These are phyloP conservation scores for Clivina fossor DNA, from an alignment of 2,888 invertebrate species.

Conservation along the genomic window DNA sequence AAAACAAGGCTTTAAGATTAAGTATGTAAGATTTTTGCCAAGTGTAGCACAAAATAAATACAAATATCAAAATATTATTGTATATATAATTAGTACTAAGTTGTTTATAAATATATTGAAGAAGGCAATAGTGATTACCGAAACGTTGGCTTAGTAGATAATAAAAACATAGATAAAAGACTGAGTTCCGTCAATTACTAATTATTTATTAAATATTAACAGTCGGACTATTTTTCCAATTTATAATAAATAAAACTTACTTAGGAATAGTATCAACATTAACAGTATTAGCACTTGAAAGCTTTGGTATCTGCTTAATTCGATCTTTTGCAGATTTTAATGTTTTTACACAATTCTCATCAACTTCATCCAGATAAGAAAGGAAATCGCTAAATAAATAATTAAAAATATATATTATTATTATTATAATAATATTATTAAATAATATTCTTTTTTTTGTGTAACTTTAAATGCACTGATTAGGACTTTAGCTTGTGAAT, in stretches of 20 bases:
- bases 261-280: slow-evolving; percentile 50
- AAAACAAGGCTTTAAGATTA: too few relatives aligned
- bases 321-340: slow-evolving; percentile 47
- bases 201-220: too few relatives aligned
- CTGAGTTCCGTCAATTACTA: too few relatives aligned
- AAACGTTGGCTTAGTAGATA: too few relatives aligned
- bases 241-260: slow-evolving; percentile 40
- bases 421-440: too few relatives aligned
- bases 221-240: slow-evolving; percentile 8
- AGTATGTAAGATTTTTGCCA: neutral
- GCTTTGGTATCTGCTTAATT: slow-evolving; percentile 43
- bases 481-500: slow-evolving; percentile 24
- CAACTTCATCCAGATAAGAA: slow-evolving; percentile 67
- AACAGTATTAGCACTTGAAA: slow-evolving; percentile 44
- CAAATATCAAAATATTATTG: too few relatives aligned
- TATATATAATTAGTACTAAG: too few relatives aligned
- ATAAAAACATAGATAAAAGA: too few relatives aligned
- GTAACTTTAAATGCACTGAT: slow-evolving; percentile 14
- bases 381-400: slow-evolving; percentile 60
- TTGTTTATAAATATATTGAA: neutral
- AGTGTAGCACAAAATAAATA: too few relatives aligned
- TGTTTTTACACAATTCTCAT: slow-evolving; percentile 50
- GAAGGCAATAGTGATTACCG: too few relatives aligned
- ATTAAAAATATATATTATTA: neutral
- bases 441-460: neutral